Evolutionary conservation across 1,140 invertebrate genomes (phyloP).

Genomic region (Samia ricini): DNA sequence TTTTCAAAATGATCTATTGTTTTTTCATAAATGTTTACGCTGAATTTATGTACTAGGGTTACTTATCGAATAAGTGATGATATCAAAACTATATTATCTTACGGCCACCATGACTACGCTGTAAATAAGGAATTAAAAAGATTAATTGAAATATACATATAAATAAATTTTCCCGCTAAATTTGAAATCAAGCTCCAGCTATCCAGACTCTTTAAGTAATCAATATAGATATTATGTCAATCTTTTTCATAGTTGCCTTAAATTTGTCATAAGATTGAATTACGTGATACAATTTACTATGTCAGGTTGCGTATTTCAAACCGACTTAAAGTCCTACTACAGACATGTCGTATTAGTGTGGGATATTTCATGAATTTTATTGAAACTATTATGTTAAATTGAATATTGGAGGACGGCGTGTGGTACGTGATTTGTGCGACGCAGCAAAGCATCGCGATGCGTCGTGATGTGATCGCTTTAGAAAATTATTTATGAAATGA

Average conservation of each 20-base stretch:
- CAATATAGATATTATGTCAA: not conserved
- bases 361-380: slow-evolving; percentile 6
- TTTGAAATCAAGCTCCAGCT: too few relatives aligned
- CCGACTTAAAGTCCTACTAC: not conserved
- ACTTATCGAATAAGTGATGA: too few relatives aligned
- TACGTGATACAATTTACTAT: slow-evolving; percentile 22
- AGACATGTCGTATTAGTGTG: slow-evolving; percentile 8
- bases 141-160: too few relatives aligned
- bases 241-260: slow-evolving; percentile 5
- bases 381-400: slow-evolving; percentile 5
- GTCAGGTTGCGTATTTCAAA: slow-evolving; percentile 7
- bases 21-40: too few relatives aligned
- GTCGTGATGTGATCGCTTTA: slow-evolving; percentile 15
- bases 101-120: too few relatives aligned
- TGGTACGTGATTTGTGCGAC: slow-evolving; percentile 14
- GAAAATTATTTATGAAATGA: slow-evolving; percentile 25
- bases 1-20: too few relatives aligned
- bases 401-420: slow-evolving; percentile 14
- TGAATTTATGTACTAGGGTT: too few relatives aligned
- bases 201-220: not conserved
- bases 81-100: too few relatives aligned
- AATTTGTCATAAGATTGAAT: slow-evolving; percentile 12
- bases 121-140: too few relatives aligned
- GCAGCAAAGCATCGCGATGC: not conserved
- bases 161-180: too few relatives aligned